These are phyloP conservation scores for Cartodere bifasciata DNA, from an alignment of 2,888 invertebrate species.

Conservation along the genomic window DNA sequence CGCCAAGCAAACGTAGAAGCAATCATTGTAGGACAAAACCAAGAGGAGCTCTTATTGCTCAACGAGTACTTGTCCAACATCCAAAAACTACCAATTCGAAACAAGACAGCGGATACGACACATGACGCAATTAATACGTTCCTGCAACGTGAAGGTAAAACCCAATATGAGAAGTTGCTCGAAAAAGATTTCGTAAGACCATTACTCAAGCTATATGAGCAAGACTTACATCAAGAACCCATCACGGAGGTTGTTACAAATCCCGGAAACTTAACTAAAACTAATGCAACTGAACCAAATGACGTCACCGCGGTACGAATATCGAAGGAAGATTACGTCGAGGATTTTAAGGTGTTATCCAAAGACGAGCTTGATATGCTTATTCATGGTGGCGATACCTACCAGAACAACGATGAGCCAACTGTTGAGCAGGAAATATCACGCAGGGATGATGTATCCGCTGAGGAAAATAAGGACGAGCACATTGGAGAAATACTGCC, in stretches of 20 bases:
- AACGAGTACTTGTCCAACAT: too few relatives aligned
- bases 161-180: constrained; percentile 27
- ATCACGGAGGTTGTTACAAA: constrained; percentile 17
- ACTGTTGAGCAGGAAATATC: constrained; percentile 5
- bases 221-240: constrained; percentile 20
- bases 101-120: neutral
- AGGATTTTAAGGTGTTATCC: constrained; percentile 21
- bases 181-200: constrained; percentile 31
- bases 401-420: constrained; percentile 19
- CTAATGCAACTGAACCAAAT: constrained; percentile 8
- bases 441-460: constrained; percentile 21
- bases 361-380: constrained; percentile 25
- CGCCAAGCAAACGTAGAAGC: too few relatives aligned
- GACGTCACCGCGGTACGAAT: constrained; percentile 19
- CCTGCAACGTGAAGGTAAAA: constrained; percentile 24
- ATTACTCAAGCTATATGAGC: constrained; percentile 27
- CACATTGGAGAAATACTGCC: constrained; percentile 35
- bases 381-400: constrained; percentile 21
- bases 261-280: constrained; percentile 16
- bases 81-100: too few relatives aligned
- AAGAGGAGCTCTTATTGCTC: too few relatives aligned
- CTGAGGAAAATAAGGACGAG: constrained; percentile 23
- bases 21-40: too few relatives aligned
- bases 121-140: constrained; percentile 22
- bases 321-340: constrained; percentile 27